phyloP scores from a whole-genome alignment of 2,888 invertebrate species.

The Drosophila seclusa region DNA sequence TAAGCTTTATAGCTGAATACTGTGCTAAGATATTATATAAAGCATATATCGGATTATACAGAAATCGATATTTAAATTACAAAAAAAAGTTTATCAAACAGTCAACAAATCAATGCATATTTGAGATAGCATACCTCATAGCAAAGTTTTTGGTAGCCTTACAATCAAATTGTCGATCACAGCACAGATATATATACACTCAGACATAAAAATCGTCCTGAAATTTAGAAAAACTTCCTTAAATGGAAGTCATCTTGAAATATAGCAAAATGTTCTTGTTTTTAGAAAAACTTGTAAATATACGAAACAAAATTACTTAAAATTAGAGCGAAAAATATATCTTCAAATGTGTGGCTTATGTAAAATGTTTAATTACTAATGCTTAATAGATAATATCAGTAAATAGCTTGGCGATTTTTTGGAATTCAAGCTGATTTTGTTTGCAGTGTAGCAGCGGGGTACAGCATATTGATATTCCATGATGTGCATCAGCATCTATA shows the following conservation, averaged over 20 bases:
- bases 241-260: neutral
- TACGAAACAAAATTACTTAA: neutral
- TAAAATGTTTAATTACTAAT: neutral
- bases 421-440: neutral
- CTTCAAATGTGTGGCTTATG: neutral
- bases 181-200: neutral
- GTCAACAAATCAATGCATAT: neutral
- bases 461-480: slow-evolving; percentile 9
- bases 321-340: neutral
- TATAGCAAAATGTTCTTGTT: neutral
- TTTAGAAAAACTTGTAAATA: neutral
- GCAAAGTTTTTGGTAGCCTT: slow-evolving; percentile 7
- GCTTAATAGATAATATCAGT: neutral
- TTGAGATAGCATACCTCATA: neutral
- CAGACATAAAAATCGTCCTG: neutral
- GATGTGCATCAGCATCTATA: slow-evolving; percentile 29
- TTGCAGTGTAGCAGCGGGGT: neutral
- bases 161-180: neutral
- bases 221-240: neutral
- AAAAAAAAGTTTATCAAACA: neutral
- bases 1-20: neutral
- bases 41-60: neutral
- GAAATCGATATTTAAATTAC: neutral
- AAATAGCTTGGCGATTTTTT: neutral
- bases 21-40: neutral